Percentiles rank a stretch among this genome's conserved stretches.
Conservation (phyloP, 2,888 invertebrate species). For the Caenorhabditis sp. region DNA sequence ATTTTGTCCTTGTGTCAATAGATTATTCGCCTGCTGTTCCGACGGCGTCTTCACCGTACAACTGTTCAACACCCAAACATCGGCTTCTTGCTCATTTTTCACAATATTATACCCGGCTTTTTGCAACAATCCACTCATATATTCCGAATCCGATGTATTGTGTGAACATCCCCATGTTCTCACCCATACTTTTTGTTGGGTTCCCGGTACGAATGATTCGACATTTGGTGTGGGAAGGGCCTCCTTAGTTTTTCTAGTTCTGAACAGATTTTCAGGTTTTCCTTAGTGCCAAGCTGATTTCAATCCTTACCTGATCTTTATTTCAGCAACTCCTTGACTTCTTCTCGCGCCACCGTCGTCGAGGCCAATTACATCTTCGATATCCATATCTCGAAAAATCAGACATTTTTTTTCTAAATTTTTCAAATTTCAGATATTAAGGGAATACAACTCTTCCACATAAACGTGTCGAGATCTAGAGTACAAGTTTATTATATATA, state of each 20-base stretch:
- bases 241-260: conserved; percentile 21
- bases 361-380: conserved; percentile 47
- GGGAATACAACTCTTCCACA: background rate
- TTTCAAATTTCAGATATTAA: background rate
- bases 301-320: conserved; percentile 42
- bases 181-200: conserved; percentile 52
- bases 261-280: conserved; percentile 3
- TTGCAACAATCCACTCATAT: conserved; percentile 94
- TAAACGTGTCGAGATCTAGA: background rate
- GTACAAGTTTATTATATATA: background rate
- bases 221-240: conserved; percentile 14
- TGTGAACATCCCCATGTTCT: conserved; percentile 75
- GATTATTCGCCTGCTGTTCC: conserved; percentile 75
- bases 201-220: conserved; percentile 54
- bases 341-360: conserved; percentile 9
- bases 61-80: conserved; percentile 93
- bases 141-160: conserved; percentile 96
- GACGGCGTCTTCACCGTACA: conserved; percentile 98
- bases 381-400: conserved; percentile 32
- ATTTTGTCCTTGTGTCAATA: conserved; percentile 46
- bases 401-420: background rate
- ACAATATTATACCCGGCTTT: conserved; percentile 70
- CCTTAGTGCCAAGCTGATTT: too few species aligned
- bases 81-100: conserved; percentile 83
- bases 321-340: conserved; percentile 32